A percentile compares a stretch with the other conserved stretches of the same genome.
Conservation (phyloP, 2,113 vertebrate species). For the Perccottus glenii region DNA sequence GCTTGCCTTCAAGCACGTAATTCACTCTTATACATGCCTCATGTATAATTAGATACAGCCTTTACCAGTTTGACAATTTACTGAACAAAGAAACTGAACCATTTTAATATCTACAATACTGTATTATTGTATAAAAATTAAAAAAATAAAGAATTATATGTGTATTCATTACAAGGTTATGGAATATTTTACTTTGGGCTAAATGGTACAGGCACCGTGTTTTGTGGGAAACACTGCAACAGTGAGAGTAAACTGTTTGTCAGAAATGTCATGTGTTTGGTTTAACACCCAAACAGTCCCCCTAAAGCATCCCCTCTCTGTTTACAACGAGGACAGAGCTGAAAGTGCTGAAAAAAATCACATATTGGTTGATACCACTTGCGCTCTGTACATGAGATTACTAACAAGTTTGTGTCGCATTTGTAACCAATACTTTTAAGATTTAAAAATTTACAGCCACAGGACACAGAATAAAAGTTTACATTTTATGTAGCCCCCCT, state of each 20-base stretch:
- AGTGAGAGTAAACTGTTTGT: conserved; percentile 80
- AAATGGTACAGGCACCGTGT: conserved; percentile 50
- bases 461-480: no score
- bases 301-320: conserved; percentile 66
- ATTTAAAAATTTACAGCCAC: neutral
- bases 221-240: conserved; percentile 70
- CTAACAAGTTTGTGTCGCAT: neutral
- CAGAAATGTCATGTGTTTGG: conserved; percentile 78
- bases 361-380: conserved; percentile 53
- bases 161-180: conserved; percentile 45
- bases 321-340: conserved; percentile 63
- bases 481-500: no score
- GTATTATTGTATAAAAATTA: neutral
- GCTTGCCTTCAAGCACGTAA: conserved; percentile 61
- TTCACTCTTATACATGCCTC: conserved; percentile 49
- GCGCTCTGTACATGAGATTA: conserved; percentile 26
- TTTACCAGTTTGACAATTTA: conserved; percentile 19
- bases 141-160: conserved; percentile 15
- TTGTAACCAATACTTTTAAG: neutral
- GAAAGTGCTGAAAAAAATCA: conserved; percentile 36
- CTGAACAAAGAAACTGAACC: neutral
- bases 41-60: conserved; percentile 67
- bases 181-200: conserved; percentile 64
- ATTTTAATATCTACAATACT: neutral
- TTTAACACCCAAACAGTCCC: conserved; percentile 80